These are phyloP conservation scores for Neoaliturus tenellus DNA, from an alignment of 2,888 invertebrate genomes.

Conservation along the genomic window DNA sequence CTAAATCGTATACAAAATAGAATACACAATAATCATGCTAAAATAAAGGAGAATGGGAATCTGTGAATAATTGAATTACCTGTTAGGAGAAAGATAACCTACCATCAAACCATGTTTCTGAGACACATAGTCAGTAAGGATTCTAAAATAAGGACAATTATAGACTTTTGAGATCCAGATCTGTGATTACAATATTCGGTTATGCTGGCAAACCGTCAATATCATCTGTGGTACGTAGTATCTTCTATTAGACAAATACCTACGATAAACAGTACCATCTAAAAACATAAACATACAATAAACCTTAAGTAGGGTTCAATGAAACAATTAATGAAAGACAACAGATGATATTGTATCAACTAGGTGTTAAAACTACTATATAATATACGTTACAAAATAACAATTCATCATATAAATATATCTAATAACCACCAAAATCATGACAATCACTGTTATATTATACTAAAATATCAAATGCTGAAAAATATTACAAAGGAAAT, in stretches of 20 bases:
- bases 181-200: not conserved
- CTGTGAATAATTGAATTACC: too few species aligned
- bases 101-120: too few species aligned
- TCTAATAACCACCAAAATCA: not conserved
- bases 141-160: not conserved
- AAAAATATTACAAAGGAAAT: not conserved
- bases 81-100: too few species aligned
- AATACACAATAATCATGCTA: too few species aligned
- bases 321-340: slow-evolving; percentile 23
- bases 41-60: too few species aligned
- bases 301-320: not conserved
- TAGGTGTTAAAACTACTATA: slow-evolving; percentile 34
- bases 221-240: not conserved
- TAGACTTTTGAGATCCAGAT: too few species aligned
- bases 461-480: not conserved
- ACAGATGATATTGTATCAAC: slow-evolving; percentile 14
- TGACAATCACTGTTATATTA: not conserved
- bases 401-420: not conserved
- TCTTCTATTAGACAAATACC: not conserved
- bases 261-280: not conserved
- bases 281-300: not conserved
- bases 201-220: not conserved
- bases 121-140: not conserved
- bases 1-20: too few species aligned
- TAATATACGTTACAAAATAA: slow-evolving; percentile 36